These are phyloP conservation scores for Nipponacmea schrenckii DNA, from an alignment of 2,888 invertebrate species.

Conservation along the genomic window DNA sequence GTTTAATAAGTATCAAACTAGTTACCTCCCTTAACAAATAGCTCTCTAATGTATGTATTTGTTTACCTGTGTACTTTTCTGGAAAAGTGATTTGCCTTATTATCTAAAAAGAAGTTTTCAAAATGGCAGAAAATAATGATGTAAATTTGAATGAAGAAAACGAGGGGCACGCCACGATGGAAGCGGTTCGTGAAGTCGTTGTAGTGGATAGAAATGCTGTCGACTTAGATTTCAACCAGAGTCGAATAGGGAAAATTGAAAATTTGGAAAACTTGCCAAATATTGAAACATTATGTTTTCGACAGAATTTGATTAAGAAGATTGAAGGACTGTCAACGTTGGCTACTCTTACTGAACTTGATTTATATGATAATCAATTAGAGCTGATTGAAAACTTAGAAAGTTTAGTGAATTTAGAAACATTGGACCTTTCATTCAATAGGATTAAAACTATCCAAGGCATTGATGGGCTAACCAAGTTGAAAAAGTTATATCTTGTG, in stretches of 20 bases:
- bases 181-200: constrained; percentile 33
- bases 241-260: constrained; percentile 84
- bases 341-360: constrained; percentile 84
- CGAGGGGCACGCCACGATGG: neutral
- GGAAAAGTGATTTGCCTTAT: too few species aligned
- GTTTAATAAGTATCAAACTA: too few species aligned
- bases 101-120: too few species aligned
- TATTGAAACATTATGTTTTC: constrained; percentile 81
- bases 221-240: constrained; percentile 87
- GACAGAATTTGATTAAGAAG: constrained; percentile 95
- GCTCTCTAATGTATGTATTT: too few species aligned
- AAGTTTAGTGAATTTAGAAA: constrained; percentile 87
- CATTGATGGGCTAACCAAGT: constrained; percentile 78
- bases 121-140: too few species aligned
- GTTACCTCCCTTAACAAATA: too few species aligned
- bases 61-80: too few species aligned
- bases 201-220: constrained; percentile 42
- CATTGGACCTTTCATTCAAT: constrained; percentile 94
- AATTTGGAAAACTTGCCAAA: constrained; percentile 83
- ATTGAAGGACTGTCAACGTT: constrained; percentile 88
- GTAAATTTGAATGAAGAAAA: too few species aligned
- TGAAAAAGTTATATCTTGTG: constrained; percentile 87
- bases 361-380: constrained; percentile 97
- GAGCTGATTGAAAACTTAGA: constrained; percentile 90
- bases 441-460: constrained; percentile 88